Base-by-base conservation (phyloP, 2,888 invertebrate genomes). In the Scaptomyza tumidula region DNA sequence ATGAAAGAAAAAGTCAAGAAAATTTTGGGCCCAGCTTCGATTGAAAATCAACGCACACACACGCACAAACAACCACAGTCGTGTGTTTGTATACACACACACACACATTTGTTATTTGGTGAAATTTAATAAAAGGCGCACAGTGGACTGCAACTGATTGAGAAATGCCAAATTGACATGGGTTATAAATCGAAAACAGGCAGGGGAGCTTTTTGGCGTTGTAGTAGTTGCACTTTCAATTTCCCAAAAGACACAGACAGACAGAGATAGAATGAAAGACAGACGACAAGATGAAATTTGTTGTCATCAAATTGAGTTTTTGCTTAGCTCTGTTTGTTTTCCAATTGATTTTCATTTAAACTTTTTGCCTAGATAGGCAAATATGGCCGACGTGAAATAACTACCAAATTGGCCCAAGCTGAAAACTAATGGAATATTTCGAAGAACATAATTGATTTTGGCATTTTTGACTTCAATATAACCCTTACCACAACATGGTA, bases 11-110 rank as follows among this genome's bases (percentile, higher is more conserved):
- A 70, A 67, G 65, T 59, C 75, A 75, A 76, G 65, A 55, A 77
- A 75, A 76, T 73, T 71, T 71, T 57, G 69, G 64, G 59, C 74
- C 63, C 54, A 72, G 78, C 75, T 84, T 88, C 88, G 86, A 86
- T 86, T 86, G 79, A 84, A 88, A 86, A 88, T 86, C 80, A 80
- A 73, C 80, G 63, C 71, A 76, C 73, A 78, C 52, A 59, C 52
- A 33, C 57, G 61, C n/a, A 48, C 39, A 61, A 54, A 61, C 64
- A 61, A 54, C 56, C 64, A 68, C 35, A 49, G 46, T n/a, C 56
- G 45, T 24, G 29, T 54, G 53, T 59, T 53, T 48, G 37, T 61
- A 53, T n/a, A n/a, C 44, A 61, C 46, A 67, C 19, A 44, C 44
- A 58, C 62, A 63, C 62, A 65, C 52, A 75, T 68, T 72, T 67